Conservation (phyloP, 2,113 vertebrate species). For the Sylvilagus bachmani region DNA sequence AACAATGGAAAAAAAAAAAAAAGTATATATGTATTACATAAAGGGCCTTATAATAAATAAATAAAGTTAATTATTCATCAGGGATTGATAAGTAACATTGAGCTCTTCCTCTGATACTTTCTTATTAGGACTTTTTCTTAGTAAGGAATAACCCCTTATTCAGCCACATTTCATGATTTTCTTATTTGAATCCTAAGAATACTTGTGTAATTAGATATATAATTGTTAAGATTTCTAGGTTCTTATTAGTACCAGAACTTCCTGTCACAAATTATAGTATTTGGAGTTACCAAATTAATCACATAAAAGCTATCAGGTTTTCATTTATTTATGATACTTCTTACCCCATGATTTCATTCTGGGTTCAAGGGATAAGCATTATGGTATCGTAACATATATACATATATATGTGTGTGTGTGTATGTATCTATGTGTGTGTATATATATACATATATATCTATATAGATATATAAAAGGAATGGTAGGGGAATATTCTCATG, state of each 20-base stretch:
- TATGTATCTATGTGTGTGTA: too few relatives aligned
- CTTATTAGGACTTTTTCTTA: not conserved
- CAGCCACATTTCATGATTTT: not conserved
- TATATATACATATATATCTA: too few relatives aligned
- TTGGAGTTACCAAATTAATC: not conserved
- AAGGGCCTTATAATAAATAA: not conserved
- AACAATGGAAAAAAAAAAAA: too few relatives aligned
- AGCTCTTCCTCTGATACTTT: not conserved
- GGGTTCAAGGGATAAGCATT: not conserved
- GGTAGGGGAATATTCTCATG: not conserved
- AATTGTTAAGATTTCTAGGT: not conserved
- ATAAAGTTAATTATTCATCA: not conserved
- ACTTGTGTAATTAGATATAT: not conserved
- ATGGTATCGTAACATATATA: too few relatives aligned
- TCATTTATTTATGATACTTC: not conserved
- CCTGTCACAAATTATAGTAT: not conserved
- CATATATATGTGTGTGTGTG: too few relatives aligned
- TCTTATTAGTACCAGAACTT: not conserved
- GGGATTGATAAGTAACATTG: not conserved
- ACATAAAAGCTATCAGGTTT: not conserved
- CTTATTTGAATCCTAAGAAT: not conserved
- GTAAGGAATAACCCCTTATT: not conserved
- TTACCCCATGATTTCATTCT: not conserved
- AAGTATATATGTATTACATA: not conserved
- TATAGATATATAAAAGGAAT: not conserved